phyloP scores from a whole-genome alignment of 2,797 vertebrate species.

The Anguilla megastoma region DNA sequence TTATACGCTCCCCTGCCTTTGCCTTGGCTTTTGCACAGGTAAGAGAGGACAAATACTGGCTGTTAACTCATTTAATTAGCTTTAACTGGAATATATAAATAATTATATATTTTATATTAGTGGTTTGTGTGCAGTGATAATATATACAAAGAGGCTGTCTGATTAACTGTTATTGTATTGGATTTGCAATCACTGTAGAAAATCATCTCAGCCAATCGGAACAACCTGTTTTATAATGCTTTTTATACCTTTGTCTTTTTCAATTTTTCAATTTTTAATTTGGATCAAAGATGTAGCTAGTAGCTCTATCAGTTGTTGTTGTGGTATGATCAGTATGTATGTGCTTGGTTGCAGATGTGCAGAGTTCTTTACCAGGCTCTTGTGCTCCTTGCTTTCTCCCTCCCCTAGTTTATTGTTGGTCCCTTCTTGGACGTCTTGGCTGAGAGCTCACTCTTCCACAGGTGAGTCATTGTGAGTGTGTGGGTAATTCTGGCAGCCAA shows the following conservation, averaged over 20 bases:
- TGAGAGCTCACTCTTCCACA: conserved; percentile 87
- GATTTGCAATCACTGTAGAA: too few species aligned
- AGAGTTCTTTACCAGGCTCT: background rate
- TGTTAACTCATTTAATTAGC: background rate
- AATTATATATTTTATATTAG: background rate
- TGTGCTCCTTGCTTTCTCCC: conserved; percentile 26
- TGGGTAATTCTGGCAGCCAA: background rate
- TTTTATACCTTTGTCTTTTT: background rate
- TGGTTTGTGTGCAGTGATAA: too few species aligned
- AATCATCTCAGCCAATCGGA: too few species aligned
- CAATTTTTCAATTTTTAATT: background rate
- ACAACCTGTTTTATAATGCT: background rate
- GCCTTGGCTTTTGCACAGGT: conserved; percentile 83
- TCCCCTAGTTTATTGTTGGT: conserved; percentile 83
- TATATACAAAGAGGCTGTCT: too few species aligned
- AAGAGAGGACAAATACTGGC: conserved; percentile 16
- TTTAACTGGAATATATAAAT: background rate
- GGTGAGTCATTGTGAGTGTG: conserved; percentile 64
- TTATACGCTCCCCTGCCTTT: conserved; percentile 69
- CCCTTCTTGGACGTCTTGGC: conserved; percentile 89
- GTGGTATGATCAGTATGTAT: background rate
- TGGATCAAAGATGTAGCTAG: background rate
- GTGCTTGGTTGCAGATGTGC: background rate
- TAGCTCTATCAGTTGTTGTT: background rate
- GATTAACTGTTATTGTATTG: too few species aligned